Evolutionary conservation across 2,888 invertebrate genomes (phyloP).

Genomic region (Uloborus plumipes): DNA sequence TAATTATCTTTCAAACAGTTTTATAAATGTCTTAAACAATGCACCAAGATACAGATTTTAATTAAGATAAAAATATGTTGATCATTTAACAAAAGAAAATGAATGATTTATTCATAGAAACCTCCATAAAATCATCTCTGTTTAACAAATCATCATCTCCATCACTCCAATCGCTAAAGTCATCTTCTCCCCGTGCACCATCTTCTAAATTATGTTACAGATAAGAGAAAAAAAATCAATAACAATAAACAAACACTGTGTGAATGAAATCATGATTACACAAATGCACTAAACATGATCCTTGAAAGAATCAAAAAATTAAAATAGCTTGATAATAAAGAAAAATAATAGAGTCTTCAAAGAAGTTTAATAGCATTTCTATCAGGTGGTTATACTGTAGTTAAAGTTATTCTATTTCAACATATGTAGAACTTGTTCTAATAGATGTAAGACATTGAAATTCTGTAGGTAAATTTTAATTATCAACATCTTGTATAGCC

Average conservation of each 20-base stretch:
- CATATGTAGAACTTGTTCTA: no score
- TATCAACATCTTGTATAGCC: no score
- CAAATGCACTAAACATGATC: not conserved
- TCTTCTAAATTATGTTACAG: slow-evolving; percentile 20
- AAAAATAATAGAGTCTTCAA: not conserved
- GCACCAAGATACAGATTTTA: no score
- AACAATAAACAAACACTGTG: not conserved
- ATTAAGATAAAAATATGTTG: no score
- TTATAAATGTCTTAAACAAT: no score
- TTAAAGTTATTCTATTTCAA: no score
- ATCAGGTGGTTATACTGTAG: no score
- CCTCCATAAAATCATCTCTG: slow-evolving; percentile 54
- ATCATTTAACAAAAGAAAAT: no score
- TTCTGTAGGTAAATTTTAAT: no score
- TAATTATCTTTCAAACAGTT: no score
- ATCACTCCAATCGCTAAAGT: slow-evolving; percentile 85
- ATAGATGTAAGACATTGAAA: no score
- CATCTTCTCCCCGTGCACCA: slow-evolving; percentile 70
- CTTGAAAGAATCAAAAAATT: not conserved
- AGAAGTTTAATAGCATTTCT: not conserved
- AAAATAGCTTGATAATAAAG: not conserved
- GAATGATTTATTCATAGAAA: not conserved
- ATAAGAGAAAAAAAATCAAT: not conserved
- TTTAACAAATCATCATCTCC: slow-evolving; percentile 84
- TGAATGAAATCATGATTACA: no score